phyloP scores from a whole-genome alignment of 2,888 invertebrate species.

The Oxyscelio sp. region DNA sequence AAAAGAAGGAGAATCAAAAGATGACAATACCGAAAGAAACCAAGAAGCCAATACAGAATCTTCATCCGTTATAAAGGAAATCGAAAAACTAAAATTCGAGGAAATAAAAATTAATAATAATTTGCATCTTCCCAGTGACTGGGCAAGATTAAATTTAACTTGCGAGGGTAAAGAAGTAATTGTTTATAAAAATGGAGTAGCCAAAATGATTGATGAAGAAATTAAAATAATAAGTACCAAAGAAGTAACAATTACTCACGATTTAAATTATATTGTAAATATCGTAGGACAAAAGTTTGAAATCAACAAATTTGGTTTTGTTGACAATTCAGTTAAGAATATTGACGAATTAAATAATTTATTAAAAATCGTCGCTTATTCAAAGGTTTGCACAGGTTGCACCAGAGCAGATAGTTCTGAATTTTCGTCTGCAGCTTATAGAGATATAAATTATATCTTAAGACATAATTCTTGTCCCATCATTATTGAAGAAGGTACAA shows the following conservation, averaged over 20 bases:
- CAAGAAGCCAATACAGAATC: no score
- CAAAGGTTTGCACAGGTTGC: constrained; percentile 6
- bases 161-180: neutral
- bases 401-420: constrained; percentile 10
- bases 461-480: constrained; percentile 7
- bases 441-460: constrained; percentile 4
- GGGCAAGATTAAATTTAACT: neutral
- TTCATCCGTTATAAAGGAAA: no score
- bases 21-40: no score
- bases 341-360: neutral
- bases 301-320: neutral
- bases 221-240: no score
- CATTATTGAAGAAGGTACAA: neutral
- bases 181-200: neutral
- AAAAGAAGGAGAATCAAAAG: neutral
- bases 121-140: neutral
- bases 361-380: constrained; percentile 2
- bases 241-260: no score
- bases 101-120: neutral
- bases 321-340: no score
- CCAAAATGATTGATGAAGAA: neutral
- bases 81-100: constrained; percentile 9
- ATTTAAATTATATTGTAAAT: neutral
- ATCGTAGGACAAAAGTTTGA: neutral
- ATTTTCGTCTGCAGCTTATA: neutral